Percentiles rank a stretch among this genome's conserved stretches.
Conservation (phyloP, 2,113 vertebrate genomes). For the Cygnus atratus region DNA sequence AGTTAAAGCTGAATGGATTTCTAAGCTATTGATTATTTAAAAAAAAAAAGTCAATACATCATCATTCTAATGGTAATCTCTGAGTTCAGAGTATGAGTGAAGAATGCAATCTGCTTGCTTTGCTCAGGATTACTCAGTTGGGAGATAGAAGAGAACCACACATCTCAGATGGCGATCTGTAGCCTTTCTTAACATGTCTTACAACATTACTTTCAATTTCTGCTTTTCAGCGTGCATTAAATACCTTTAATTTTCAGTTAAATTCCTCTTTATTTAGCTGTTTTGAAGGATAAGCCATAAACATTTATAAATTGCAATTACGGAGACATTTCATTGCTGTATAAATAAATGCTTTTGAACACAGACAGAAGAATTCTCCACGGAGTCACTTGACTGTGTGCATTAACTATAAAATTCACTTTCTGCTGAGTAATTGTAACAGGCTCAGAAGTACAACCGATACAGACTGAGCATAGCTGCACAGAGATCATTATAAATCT, state of each 20-base stretch:
- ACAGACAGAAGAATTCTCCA: background rate
- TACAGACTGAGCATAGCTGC: conserved; percentile 38
- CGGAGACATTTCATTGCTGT: background rate
- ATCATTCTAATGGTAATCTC: background rate
- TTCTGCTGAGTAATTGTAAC: conserved; percentile 29
- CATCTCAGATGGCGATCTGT: background rate
- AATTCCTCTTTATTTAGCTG: background rate
- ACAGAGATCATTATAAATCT: conserved; percentile 33
- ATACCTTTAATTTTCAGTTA: background rate
- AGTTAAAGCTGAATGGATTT: background rate
- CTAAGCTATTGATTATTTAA: background rate
- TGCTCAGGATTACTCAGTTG: background rate
- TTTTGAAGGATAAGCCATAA: background rate
- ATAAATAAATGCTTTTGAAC: conserved; percentile 21
- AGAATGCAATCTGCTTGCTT: background rate
- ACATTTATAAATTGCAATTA: conserved; percentile 13
- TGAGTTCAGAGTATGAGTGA: background rate
- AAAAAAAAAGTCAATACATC: background rate
- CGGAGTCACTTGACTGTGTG: conserved; percentile 31
- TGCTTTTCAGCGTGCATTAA: background rate
- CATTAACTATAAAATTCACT: background rate
- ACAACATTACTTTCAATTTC: background rate
- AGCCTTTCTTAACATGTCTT: background rate
- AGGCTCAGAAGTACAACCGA: background rate
- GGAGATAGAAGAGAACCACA: background rate